A percentile compares a stretch with the other conserved stretches of the same genome.
Evolutionary conservation across 2,113 vertebrate genomes (phyloP).

Genomic region (Maylandia zebra): DNA sequence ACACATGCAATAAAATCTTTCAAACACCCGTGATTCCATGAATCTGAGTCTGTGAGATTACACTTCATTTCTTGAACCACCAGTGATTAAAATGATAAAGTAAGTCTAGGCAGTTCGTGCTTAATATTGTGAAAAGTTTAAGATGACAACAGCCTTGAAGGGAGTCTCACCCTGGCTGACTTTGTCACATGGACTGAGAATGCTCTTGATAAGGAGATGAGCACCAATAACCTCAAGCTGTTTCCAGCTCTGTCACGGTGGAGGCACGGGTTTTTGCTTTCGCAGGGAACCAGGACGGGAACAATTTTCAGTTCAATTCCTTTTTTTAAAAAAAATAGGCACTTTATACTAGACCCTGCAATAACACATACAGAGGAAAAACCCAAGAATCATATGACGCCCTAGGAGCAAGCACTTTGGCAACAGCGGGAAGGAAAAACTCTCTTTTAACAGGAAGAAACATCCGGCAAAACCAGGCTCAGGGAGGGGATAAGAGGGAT

Average conservation of each 20-base stretch:
- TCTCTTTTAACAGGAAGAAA: neutral
- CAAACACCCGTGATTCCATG: neutral
- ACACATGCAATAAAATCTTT: neutral
- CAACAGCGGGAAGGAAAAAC: neutral
- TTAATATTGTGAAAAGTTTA: neutral
- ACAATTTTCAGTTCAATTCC: fast-evolving
- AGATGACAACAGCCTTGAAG: neutral
- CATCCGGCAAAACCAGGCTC: fast-evolving
- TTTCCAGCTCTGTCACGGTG: neutral
- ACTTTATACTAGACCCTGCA: neutral
- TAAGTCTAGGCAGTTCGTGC: fast-evolving
- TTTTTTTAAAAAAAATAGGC: neutral
- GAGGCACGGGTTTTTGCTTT: neutral
- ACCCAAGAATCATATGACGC: neutral
- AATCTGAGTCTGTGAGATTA: neutral
- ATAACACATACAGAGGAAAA: neutral
- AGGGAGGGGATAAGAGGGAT: neutral
- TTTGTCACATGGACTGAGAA: fast-evolving
- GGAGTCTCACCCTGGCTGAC: neutral
- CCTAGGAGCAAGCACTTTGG: neutral
- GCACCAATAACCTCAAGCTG: neutral
- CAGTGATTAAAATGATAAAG: neutral
- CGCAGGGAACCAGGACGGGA: neutral
- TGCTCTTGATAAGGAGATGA: neutral
- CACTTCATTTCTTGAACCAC: neutral